Evolutionary conservation across 2,113 vertebrate species (phyloP).

Genomic region (Plestiodon gilberti): DNA sequence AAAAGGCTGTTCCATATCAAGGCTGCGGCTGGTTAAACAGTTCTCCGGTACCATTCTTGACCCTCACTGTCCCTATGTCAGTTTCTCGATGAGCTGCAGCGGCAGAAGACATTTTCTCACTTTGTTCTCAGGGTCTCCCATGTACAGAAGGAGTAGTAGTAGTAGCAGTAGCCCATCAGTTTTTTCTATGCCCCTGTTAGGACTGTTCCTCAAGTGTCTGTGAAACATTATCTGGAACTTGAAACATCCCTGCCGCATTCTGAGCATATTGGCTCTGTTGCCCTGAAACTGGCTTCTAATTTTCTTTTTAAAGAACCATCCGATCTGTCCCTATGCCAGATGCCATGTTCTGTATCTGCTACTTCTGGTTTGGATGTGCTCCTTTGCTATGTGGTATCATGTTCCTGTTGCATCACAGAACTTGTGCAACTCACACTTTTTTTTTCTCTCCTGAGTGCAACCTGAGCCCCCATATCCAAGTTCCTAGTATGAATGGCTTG

Average conservation of each 20-base stretch:
- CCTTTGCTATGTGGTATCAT: neutral
- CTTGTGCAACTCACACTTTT: neutral
- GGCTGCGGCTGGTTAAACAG: too few relatives aligned
- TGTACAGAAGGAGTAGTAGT: neutral
- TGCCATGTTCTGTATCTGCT: neutral
- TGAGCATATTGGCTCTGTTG: slow-evolving; percentile 5
- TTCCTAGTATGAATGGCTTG: slow-evolving; percentile 11
- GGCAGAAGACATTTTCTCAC: neutral
- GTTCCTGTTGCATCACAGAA: slow-evolving; percentile 15
- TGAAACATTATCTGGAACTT: neutral
- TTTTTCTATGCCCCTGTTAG: neutral
- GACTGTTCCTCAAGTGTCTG: neutral
- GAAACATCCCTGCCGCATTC: neutral
- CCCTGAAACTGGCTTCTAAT: neutral
- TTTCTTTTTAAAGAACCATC: neutral
- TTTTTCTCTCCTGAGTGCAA: neutral
- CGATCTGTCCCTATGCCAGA: neutral
- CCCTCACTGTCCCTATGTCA: neutral
- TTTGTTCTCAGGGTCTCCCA: too few relatives aligned
- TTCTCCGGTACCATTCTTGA: neutral
- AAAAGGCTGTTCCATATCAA: too few relatives aligned
- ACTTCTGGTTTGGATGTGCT: neutral
- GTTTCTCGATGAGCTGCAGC: neutral
- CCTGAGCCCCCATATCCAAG: neutral
- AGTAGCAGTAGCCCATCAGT: neutral